Base-by-base conservation (phyloP, 2,888 invertebrate species). In the Tipula lateralis region DNA sequence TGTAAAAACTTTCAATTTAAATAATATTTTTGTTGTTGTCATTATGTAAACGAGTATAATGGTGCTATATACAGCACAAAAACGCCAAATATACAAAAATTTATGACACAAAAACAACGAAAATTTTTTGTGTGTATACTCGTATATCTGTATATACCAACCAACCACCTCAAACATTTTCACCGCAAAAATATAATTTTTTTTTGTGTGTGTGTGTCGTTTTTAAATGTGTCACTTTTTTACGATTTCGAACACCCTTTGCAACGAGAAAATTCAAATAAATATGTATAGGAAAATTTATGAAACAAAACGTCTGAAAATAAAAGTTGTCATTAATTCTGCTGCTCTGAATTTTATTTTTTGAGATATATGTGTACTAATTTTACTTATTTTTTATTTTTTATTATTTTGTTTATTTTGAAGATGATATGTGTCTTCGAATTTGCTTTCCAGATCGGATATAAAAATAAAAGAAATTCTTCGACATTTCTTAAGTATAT, bases 301-400 rank as follows among this genome's bases (percentile, higher is more conserved):
- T 66, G 66, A 66, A 66, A 66, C 66, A 66, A 66, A 66, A 66
- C 66, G 66, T 66, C 66, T 66, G 24, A 9, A 66, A 66, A 66
- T 66, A 66, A 66, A 66, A 66, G 24, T 66, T 66, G 24, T 24
- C 66, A 66, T 66, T 66, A 66, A 66, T 66, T 66, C 24, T 66
- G 66, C 44, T 50, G 44, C 44, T 50, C 16, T 50, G 44, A 50
- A 50, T 50, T 50, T 50, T 50, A 24, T 66, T 19, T 66, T 66
- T 66, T 24, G 66, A n/a, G n/a, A 66, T 24, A 50, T 16, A 50
- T 50, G 19, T 50, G 44, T 50, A 16, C 44, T 16, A 50, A 50
- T 50, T 50, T 36, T 9, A 9, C 9, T 32, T 32, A 32, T 7
- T 44, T 44, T 44, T 44, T 66, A n/a, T 66, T 50, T 66, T 24